phyloP scores from a whole-genome alignment of 2,888 invertebrate species.

The Brachyopa scutellaris region DNA sequence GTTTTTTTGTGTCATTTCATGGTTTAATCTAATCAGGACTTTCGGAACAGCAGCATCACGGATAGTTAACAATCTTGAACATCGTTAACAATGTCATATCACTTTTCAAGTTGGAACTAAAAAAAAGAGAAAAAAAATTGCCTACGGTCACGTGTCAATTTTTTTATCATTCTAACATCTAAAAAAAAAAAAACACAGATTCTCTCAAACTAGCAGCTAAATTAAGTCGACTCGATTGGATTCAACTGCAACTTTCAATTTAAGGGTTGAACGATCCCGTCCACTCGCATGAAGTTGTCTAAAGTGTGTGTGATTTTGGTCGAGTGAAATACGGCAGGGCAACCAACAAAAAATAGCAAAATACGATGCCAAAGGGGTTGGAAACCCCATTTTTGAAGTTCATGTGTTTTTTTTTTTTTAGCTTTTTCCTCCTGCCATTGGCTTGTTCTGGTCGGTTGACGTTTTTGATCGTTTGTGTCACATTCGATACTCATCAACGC shows the following conservation, averaged over 20 bases:
- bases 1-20: constrained; percentile 63
- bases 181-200: constrained; percentile 25
- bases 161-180: constrained; percentile 57
- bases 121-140: constrained; percentile 27
- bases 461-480: constrained; percentile 68
- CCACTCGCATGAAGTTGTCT: constrained; percentile 51
- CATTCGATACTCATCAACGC: constrained; percentile 68
- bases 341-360: constrained; percentile 7
- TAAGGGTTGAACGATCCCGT: constrained; percentile 68
- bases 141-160: constrained; percentile 68
- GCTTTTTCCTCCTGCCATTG: no score
- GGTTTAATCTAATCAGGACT: constrained; percentile 68
- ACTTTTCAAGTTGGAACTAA: constrained; percentile 49
- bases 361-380: constrained; percentile 49
- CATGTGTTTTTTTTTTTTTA: constrained; percentile 9
- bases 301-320: constrained; percentile 65
- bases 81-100: constrained; percentile 71
- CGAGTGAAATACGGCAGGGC: constrained; percentile 3
- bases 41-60: constrained; percentile 3
- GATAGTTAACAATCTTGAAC: constrained; percentile 61
- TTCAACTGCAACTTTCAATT: constrained; percentile 60
- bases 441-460: constrained; percentile 52
- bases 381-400: constrained; percentile 40
- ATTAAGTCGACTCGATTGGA: no score
- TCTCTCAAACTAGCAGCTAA: constrained; percentile 55